Conservation (phyloP, 2,113 vertebrate genomes). For the Corythoichthys haematopterus region DNA sequence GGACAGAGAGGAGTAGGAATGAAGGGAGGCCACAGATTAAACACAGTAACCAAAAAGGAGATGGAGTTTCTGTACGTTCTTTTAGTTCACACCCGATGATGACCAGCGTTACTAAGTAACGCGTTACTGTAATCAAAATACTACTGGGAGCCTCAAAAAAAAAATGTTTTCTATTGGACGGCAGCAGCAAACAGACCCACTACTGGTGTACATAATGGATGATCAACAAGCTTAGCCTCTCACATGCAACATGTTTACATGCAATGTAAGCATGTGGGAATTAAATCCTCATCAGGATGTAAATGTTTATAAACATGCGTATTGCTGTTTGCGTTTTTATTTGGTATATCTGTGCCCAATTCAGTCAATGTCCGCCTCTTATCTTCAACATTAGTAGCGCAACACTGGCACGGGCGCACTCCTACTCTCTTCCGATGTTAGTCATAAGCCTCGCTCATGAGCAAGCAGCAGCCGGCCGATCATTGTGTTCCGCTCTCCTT, state of each 20-base stretch:
- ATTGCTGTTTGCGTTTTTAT: conserved; percentile 45
- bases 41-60: conserved; percentile 26
- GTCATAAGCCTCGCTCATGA: conserved; percentile 68
- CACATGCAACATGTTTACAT: conserved; percentile 3
- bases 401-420: conserved; percentile 64
- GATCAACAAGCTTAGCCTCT: conserved; percentile 1
- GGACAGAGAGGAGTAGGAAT: conserved; percentile 52
- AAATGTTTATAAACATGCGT: conserved; percentile 36
- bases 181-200: background rate
- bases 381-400: conserved; percentile 63
- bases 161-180: background rate
- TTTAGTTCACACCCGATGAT: background rate
- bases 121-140: too few relatives aligned
- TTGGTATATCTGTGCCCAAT: conserved; percentile 26
- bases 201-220: conserved; percentile 15
- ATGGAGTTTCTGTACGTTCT: conserved; percentile 7
- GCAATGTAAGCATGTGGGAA: conserved; percentile 11
- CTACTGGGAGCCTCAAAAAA: background rate
- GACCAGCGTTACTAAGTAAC: too few relatives aligned
- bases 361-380: conserved; percentile 38
- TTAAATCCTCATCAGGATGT: conserved; percentile 25
- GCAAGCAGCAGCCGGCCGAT: conserved; percentile 55
- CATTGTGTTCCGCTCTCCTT: conserved; percentile 42
- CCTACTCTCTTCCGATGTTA: conserved; percentile 68
- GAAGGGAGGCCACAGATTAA: conserved; percentile 51